These are phyloP conservation scores for Schizothorax lantsangensis DNA, from an alignment of 2,797 vertebrate species.

Conservation along the genomic window DNA sequence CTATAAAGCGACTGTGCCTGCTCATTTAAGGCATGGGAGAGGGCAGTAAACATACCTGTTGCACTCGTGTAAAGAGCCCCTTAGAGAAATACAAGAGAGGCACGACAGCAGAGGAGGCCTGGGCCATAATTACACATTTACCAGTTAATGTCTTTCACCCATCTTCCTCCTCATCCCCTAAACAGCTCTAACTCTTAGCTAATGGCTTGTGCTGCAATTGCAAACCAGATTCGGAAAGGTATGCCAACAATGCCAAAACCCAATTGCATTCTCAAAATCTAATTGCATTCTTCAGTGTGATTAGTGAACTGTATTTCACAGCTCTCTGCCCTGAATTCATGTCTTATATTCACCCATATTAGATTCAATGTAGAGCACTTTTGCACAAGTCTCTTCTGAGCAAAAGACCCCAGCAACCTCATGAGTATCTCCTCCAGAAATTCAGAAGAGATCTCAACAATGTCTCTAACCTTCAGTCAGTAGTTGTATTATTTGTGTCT, in stretches of 20 bases:
- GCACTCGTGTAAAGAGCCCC: conserved; percentile 3
- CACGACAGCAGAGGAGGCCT: background rate
- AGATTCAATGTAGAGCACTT: background rate
- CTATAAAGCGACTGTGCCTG: background rate
- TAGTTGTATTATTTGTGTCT: background rate
- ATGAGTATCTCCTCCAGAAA: background rate
- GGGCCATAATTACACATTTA: conserved; percentile 33
- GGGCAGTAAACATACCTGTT: conserved; percentile 32
- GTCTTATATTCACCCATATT: background rate
- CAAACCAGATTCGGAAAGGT: background rate
- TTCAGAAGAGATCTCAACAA: background rate
- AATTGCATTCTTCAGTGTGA: background rate
- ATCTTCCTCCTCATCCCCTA: conserved; percentile 1
- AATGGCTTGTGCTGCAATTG: conserved; percentile 13
- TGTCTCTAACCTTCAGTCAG: background rate
- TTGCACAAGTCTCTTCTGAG: background rate
- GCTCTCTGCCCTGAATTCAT: background rate
- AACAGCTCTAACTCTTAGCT: conserved; percentile 8
- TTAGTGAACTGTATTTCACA: background rate
- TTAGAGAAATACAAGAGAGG: conserved; percentile 6
- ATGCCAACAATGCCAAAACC: conserved; percentile 3
- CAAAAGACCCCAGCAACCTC: background rate
- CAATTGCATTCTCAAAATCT: conserved; percentile 15
- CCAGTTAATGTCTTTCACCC: conserved; percentile 3
- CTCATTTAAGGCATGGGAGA: conserved; percentile 1